These are phyloP conservation scores for Drosophila repleta DNA, from an alignment of 1,140 invertebrate genomes.

Conservation along the genomic window DNA sequence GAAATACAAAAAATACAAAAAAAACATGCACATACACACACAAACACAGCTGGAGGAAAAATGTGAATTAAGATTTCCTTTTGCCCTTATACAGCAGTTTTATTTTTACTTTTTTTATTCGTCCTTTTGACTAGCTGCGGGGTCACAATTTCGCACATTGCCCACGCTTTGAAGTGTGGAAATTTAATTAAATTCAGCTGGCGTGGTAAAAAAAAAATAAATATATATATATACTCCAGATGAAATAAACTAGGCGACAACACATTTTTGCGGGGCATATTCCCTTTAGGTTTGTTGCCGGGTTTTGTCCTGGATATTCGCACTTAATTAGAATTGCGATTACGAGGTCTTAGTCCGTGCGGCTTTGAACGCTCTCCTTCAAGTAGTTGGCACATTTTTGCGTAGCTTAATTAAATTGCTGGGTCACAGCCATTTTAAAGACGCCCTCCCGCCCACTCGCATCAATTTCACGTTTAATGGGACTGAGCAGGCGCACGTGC, in stretches of 20 bases:
- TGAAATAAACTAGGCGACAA: slow-evolving; percentile 76
- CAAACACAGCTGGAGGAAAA: slow-evolving; percentile 9
- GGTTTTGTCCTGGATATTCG: slow-evolving; percentile 57
- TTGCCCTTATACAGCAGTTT: slow-evolving; percentile 62
- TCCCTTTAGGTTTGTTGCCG: slow-evolving; percentile 4
- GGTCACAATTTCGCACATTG: slow-evolving; percentile 73
- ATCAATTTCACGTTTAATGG: slow-evolving; percentile 50
- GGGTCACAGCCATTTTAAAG: slow-evolving; percentile 3
- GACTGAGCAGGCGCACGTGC: slow-evolving; percentile 16
- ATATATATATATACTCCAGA: slow-evolving; percentile 27
- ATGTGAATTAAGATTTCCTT: slow-evolving; percentile 78
- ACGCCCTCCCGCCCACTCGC: not conserved
- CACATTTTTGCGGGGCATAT: slow-evolving; percentile 55
- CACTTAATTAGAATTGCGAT: slow-evolving; percentile 81
- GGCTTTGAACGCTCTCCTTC: slow-evolving; percentile 53
- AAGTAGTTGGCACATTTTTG: slow-evolving; percentile 63
- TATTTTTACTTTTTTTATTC: slow-evolving; percentile 4
- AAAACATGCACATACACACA: not conserved
- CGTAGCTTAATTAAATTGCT: slow-evolving; percentile 70
- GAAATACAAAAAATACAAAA: not conserved
- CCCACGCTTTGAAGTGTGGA: slow-evolving; percentile 77
- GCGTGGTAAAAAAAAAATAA: slow-evolving; percentile 53
- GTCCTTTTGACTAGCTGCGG: slow-evolving; percentile 46
- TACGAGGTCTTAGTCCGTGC: slow-evolving; percentile 65
- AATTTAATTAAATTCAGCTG: slow-evolving; percentile 81